Base-by-base conservation (phyloP, 2,888 invertebrate species). In the Bibio marci region DNA sequence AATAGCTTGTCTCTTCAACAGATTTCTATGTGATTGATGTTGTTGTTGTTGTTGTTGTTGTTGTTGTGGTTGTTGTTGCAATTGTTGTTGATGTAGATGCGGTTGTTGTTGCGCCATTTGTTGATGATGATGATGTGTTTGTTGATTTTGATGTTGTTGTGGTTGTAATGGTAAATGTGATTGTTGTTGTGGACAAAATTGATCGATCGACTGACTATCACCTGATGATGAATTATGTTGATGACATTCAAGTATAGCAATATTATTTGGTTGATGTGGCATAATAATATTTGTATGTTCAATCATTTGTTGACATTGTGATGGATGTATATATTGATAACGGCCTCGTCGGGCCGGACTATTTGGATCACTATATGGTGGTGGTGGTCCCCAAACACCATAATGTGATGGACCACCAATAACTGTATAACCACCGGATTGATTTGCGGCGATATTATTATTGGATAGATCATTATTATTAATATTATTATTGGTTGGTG, bases 341-440 rank as follows among this genome's bases (percentile, higher is more conserved):
- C 59, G 58, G 3, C 63, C 64, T 30, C 73, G 60, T 43, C 74
- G 58, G 0, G 74, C 74, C 1, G 75, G 75, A 45, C 73, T 73
- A 48, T 82, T 82, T 28, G 81, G 81, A 37, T 82, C 81, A 42
- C 82, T 82, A 53, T 88, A 88, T 0, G 87, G 87, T 0, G 88
- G 87, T 1, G 87, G 87, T 0, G 87, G 88, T 0, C 86, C 88
- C 87, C 87, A 87, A 14, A 85, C 55, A 50, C 75, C 62, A 50
- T 72, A 62, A 31, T 39, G 28, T 52, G 73, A 51, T 57, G 75
- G 47, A 53, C 70, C 46, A 54, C 64, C 56, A 52, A 73, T 58
- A 10, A 72, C 73, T 18, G 76, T 71, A 48, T 74, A 78, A 2
- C 65, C 65, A 26, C 60, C 59, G 5, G 30, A 30, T 4, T 4